Base-by-base conservation (phyloP, 2,797 vertebrate genomes). In the Chlorospingus semifuscus region DNA sequence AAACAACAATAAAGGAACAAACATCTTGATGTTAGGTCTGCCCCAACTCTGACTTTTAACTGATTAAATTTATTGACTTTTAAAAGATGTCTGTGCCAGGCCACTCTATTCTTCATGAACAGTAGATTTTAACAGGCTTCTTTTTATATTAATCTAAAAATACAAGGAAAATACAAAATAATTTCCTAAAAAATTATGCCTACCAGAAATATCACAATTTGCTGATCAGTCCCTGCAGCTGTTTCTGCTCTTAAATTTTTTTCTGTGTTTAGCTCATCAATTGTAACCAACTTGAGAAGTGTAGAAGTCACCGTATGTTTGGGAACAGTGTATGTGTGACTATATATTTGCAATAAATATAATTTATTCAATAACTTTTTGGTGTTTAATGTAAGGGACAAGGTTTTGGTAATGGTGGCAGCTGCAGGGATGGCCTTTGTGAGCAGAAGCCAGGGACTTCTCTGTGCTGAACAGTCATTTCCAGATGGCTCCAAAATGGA, bases 391-490 rank as follows among this genome's bases (percentile, higher is more conserved):
- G 37, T 50, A 84, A 8, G 8, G 30, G 26, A 9, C 37, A 55
- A 68, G 7, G 24, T 68, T 82, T 82, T 71, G 34, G 21, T 36
- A 53, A 55, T 5, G 8, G 8, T 57, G 15, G 37, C 15, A 46
- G 24, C 9, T 56, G 26, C 30, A 79, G 18, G 12, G 5, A 9
- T 20, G 23, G 6, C 16, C 19, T 72, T 27, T 66, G 15, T 61
- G 19, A 57, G 12, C 14, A 81, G 70, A 63, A 83, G 27, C 22
- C 37, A 32, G 10, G 24, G 14, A 36, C 22, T 70, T 23, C 17
- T 14, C 47, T 3, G 3, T 75, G 56, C 13, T 2, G 1, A 27
- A 21, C 22, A 42, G 16, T 20, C 2, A 2, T 4, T 16, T 82
- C 61, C 23, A 70, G 52, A 4, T 13, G 5, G n/a, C 27, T 92